Percentiles rank a stretch among this genome's conserved stretches.
These are phyloP conservation scores for Falco rusticolus DNA, from an alignment of 2,797 vertebrate species.

Conservation along the genomic window DNA sequence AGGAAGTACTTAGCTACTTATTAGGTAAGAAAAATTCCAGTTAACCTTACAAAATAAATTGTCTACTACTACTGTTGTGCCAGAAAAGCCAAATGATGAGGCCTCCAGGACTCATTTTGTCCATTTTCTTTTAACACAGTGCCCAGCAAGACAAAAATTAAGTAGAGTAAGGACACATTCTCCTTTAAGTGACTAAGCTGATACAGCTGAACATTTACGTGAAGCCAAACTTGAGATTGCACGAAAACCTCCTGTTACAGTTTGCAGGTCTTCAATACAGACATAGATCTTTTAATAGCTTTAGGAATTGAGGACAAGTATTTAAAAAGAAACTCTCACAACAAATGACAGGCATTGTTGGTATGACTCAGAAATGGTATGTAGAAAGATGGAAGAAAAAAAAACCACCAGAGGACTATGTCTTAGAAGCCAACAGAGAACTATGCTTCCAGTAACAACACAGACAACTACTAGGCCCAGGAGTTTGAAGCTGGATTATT, in stretches of 20 bases:
- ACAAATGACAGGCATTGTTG: neutral
- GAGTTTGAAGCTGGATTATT: neutral
- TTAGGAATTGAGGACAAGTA: neutral
- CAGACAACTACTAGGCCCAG: neutral
- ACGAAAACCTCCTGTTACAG: neutral
- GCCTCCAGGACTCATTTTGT: neutral
- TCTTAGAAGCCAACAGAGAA: neutral
- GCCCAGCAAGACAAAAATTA: neutral
- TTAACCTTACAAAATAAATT: neutral
- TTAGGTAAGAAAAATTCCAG: neutral
- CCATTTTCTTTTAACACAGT: neutral
- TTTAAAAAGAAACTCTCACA: neutral
- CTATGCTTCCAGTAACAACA: neutral
- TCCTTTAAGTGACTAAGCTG: neutral
- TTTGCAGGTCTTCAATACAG: neutral
- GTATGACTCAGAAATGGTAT: neutral
- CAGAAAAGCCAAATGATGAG: neutral
- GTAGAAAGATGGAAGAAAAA: neutral
- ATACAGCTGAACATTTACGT: neutral
- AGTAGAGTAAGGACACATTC: neutral
- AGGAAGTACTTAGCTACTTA: neutral
- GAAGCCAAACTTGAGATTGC: neutral
- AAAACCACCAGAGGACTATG: neutral
- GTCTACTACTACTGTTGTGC: neutral
- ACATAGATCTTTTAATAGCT: neutral